phyloP scores from a whole-genome alignment of 2,113 vertebrate genomes.

The Epinephelus fuscoguttatus region DNA sequence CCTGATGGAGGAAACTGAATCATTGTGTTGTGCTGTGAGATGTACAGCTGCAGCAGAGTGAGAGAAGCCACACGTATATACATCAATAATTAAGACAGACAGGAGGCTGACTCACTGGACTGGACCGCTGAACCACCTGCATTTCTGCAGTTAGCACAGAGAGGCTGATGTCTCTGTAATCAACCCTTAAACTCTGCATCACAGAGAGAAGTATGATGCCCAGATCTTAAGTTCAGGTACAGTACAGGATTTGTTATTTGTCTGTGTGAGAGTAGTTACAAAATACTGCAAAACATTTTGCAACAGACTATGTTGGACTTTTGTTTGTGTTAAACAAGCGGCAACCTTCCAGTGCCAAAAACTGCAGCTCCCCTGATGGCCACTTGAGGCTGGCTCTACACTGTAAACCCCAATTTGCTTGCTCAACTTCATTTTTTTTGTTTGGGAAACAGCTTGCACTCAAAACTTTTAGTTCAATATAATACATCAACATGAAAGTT shows the following conservation, averaged over 20 bases:
- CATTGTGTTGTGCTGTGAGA: slow-evolving; percentile 7
- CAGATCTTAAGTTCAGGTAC: not conserved
- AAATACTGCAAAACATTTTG: not conserved
- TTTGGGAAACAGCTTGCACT: too few relatives aligned
- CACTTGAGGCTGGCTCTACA: too few relatives aligned
- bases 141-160: slow-evolving; percentile 17
- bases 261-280: not conserved
- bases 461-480: too few relatives aligned
- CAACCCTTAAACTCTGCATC: not conserved
- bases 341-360: too few relatives aligned
- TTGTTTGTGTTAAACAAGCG: not conserved
- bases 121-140: not conserved
- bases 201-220: not conserved
- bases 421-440: too few relatives aligned
- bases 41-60: slow-evolving; percentile 29
- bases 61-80: slow-evolving; percentile 10
- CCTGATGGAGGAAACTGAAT: not conserved
- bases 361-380: too few relatives aligned
- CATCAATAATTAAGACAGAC: slow-evolving; percentile 48
- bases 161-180: slow-evolving; percentile 8
- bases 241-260: not conserved
- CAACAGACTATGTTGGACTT: not conserved
- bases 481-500: too few relatives aligned
- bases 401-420: too few relatives aligned
- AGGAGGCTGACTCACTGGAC: slow-evolving; percentile 1